Evolutionary conservation across 2,888 invertebrate genomes (phyloP).

Genomic region (Criorhina ranunculi): DNA sequence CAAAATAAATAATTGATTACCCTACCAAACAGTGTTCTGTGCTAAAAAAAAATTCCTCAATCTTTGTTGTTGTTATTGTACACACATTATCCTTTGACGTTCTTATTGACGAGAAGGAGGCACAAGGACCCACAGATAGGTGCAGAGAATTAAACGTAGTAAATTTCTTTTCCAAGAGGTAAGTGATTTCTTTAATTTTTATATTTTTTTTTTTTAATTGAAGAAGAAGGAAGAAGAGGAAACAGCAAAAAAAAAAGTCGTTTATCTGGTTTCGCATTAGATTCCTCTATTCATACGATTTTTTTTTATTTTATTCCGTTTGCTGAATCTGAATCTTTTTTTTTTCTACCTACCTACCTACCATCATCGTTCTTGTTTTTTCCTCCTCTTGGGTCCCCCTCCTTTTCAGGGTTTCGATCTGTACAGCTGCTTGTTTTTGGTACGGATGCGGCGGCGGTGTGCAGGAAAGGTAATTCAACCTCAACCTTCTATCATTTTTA

Average conservation of each 20-base stretch:
- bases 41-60: constrained; percentile 12
- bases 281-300: constrained; percentile 21
- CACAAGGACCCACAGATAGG: not conserved
- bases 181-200: constrained; percentile 38
- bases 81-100: constrained; percentile 50
- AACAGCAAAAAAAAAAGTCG: constrained; percentile 31
- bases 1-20: constrained; percentile 60
- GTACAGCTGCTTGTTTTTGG: constrained; percentile 56
- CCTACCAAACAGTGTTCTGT: constrained; percentile 44
- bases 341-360: not conserved
- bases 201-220: not conserved
- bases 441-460: constrained; percentile 27
- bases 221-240: not conserved
- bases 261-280: constrained; percentile 59
- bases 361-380: constrained; percentile 2
- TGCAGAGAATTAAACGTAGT: constrained; percentile 30
- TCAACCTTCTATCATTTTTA: constrained; percentile 69
- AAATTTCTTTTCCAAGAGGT: constrained; percentile 43
- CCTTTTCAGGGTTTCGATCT: constrained; percentile 9
- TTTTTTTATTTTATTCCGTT: constrained; percentile 17
- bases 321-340: constrained; percentile 31
- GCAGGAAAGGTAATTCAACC: constrained; percentile 70
- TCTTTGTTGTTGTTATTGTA: constrained; percentile 29
- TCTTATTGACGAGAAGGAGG: constrained; percentile 32
- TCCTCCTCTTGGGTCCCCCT: not conserved